Evolutionary conservation across 2,113 vertebrate genomes (phyloP).

Genomic region (Rostratula benghalensis): DNA sequence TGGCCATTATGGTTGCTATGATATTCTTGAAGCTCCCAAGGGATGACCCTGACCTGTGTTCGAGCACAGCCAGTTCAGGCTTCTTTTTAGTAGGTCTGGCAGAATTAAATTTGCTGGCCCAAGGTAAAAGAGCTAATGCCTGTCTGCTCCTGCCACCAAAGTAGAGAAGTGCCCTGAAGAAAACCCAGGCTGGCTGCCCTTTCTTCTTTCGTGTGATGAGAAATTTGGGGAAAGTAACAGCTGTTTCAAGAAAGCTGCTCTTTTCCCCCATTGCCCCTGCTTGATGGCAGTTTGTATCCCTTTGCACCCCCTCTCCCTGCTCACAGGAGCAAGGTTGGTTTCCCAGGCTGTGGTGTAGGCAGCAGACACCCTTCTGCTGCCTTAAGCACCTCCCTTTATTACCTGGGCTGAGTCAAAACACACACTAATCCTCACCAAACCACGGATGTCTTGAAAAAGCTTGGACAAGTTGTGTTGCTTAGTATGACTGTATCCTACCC

Average conservation of each 20-base stretch:
- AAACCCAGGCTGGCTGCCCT: background rate
- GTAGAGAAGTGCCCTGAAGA: conserved; percentile 44
- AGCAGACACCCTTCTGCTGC: background rate
- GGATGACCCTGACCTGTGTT: conserved; percentile 41
- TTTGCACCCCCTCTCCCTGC: background rate
- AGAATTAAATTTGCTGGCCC: conserved; percentile 53
- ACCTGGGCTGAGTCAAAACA: background rate
- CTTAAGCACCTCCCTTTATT: background rate
- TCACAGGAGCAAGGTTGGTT: background rate
- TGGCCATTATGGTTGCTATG: conserved; percentile 19
- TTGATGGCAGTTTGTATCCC: background rate
- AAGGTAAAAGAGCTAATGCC: conserved; percentile 52
- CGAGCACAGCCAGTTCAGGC: background rate
- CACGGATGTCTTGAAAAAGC: background rate
- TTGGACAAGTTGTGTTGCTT: background rate
- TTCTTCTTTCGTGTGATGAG: background rate
- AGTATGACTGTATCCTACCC: background rate
- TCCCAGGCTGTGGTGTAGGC: background rate
- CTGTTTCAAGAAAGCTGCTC: background rate
- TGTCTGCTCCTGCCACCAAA: conserved; percentile 62
- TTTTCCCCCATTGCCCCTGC: background rate
- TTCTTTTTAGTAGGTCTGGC: background rate
- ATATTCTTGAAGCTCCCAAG: background rate
- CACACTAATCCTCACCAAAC: background rate
- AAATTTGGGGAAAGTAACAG: background rate